Conservation (phyloP, 2,113 vertebrate genomes). For the Cettia cetti region DNA sequence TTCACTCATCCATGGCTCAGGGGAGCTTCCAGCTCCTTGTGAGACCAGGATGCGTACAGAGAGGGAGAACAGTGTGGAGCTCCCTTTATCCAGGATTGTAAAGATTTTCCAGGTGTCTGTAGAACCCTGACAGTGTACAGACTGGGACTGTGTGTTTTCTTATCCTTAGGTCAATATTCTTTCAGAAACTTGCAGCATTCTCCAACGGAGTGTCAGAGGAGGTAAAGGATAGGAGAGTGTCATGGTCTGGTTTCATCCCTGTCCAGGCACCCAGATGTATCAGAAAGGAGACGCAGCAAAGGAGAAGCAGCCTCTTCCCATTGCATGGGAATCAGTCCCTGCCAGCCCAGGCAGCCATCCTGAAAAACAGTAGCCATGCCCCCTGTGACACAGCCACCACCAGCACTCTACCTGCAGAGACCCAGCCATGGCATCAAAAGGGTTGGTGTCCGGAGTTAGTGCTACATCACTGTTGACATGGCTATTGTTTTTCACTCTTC, state of each 20-base stretch:
- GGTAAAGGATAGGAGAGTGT: background rate
- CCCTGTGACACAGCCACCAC: background rate
- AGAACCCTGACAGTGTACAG: background rate
- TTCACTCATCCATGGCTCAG: background rate
- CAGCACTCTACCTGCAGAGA: background rate
- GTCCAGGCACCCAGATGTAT: background rate
- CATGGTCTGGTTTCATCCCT: background rate
- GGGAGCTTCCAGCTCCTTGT: background rate
- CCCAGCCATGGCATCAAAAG: background rate
- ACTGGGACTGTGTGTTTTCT: background rate
- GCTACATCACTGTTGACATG: background rate
- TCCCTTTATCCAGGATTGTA: background rate
- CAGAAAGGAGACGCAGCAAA: background rate
- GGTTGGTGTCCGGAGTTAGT: background rate
- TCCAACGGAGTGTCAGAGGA: background rate
- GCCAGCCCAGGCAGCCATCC: background rate
- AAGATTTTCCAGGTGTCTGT: background rate
- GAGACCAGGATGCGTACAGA: accelerated
- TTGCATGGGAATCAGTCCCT: background rate
- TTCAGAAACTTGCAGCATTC: background rate
- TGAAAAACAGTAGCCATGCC: too few relatives aligned
- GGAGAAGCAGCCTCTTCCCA: background rate
- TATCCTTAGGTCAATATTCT: background rate
- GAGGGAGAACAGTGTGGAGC: background rate
- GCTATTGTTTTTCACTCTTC: background rate